These are phyloP conservation scores for Alaudala cheleensis DNA, from an alignment of 2,113 vertebrate species.

Conservation along the genomic window DNA sequence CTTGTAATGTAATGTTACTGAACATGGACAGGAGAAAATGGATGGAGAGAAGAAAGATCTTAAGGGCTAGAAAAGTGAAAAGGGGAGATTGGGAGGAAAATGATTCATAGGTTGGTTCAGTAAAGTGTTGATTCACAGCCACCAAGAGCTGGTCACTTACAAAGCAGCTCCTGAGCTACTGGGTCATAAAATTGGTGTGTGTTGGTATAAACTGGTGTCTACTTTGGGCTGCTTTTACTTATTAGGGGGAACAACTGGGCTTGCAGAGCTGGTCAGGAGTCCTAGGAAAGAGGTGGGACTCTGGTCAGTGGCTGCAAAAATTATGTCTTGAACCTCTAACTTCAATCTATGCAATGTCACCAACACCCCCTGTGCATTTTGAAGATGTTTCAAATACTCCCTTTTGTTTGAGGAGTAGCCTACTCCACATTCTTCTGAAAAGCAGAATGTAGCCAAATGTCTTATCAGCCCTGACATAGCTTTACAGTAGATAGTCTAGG, in stretches of 20 bases:
- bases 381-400: neutral
- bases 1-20: neutral
- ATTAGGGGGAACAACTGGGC: accelerated
- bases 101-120: neutral
- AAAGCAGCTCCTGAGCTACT: neutral
- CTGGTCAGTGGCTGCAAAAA: neutral
- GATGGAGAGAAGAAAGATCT: neutral
- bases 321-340: neutral
- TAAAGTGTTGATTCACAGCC: neutral
- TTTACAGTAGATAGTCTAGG: neutral
- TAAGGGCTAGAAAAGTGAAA: neutral
- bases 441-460: neutral
- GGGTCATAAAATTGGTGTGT: accelerated
- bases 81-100: neutral
- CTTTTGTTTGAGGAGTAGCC: neutral
- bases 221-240: neutral
- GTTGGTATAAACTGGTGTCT: neutral
- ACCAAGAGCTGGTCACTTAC: neutral
- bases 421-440: neutral
- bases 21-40: neutral
- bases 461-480: neutral
- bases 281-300: neutral
- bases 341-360: neutral
- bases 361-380: neutral
- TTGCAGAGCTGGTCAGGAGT: neutral